phyloP scores from a whole-genome alignment of 2,113 vertebrate species.

The Ptychochromis oligacanthus region DNA sequence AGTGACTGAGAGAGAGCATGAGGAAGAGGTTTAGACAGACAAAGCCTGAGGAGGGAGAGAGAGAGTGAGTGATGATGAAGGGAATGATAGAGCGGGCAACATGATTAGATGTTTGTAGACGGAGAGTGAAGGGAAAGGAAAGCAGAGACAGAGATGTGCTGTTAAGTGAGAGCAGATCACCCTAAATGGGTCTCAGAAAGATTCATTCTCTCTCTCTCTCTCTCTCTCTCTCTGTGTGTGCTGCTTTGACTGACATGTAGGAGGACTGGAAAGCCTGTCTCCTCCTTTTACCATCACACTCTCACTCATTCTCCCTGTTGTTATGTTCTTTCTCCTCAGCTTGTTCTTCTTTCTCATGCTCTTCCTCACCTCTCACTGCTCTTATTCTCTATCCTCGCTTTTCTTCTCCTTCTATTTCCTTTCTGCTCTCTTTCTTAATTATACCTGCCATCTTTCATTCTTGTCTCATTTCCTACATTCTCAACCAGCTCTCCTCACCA shows the following conservation, averaged over 20 bases:
- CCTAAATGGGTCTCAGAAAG: slow-evolving; percentile 30
- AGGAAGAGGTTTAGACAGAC: not conserved
- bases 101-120: slow-evolving; percentile 37
- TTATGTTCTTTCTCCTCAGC: slow-evolving; percentile 15
- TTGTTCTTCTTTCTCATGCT: not conserved
- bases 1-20: not conserved
- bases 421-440: not conserved
- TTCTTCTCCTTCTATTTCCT: not conserved
- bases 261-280: slow-evolving; percentile 54
- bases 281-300: slow-evolving; percentile 48
- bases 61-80: not conserved
- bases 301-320: slow-evolving; percentile 3
- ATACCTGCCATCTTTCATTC: slow-evolving; percentile 1
- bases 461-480: not conserved
- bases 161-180: slow-evolving; percentile 36
- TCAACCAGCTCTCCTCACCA: not conserved
- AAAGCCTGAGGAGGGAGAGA: not conserved
- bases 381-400: not conserved
- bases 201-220: not conserved
- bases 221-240: not conserved
- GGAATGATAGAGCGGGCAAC: slow-evolving; percentile 8
- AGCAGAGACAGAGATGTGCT: slow-evolving; percentile 6
- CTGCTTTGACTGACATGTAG: slow-evolving; percentile 25
- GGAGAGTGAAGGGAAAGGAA: not conserved
- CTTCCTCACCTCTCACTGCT: not conserved